phyloP scores from a whole-genome alignment of 2,888 invertebrate genomes.

The Diarsia brunnea region DNA sequence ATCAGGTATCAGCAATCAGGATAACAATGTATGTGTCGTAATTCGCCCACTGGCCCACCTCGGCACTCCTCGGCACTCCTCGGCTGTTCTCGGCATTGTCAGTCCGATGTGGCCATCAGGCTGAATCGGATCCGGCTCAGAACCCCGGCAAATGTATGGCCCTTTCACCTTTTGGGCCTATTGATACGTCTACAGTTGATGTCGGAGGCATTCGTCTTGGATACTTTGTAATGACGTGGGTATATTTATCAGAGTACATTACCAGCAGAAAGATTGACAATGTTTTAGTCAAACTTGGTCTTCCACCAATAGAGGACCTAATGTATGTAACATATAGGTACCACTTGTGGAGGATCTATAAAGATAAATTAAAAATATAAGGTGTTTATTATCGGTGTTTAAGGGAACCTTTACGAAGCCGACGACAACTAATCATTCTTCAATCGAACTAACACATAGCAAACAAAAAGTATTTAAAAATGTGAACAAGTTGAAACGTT shows the following conservation, averaged over 20 bases:
- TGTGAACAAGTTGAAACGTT: not conserved
- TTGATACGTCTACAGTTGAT: conserved; percentile 23
- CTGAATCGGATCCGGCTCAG: conserved; percentile 49
- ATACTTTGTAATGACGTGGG: conserved; percentile 10
- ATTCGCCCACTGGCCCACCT: conserved; percentile 71
- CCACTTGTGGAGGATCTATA: not conserved
- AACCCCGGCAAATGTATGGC: conserved; percentile 41
- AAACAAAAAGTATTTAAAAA: too few relatives aligned
- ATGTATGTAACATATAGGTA: not conserved
- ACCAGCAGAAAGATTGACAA: not conserved
- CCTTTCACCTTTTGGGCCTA: conserved; percentile 63
- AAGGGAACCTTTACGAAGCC: too few relatives aligned
- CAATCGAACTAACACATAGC: too few relatives aligned
- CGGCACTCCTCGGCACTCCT: conserved; percentile 59
- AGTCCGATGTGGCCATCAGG: conserved; percentile 59
- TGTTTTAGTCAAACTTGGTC: not conserved
- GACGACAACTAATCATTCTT: too few relatives aligned
- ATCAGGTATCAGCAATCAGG: conserved; percentile 69
- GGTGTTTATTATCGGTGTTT: too few relatives aligned
- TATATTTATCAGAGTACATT: conserved; percentile 11
- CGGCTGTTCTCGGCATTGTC: conserved; percentile 60
- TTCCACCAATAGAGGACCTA: not conserved
- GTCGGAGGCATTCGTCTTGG: conserved; percentile 31
- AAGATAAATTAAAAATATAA: too few relatives aligned
- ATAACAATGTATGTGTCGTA: conserved; percentile 65